phyloP scores from a whole-genome alignment of 2,888 invertebrate genomes.

The Papilio elwesi region DNA sequence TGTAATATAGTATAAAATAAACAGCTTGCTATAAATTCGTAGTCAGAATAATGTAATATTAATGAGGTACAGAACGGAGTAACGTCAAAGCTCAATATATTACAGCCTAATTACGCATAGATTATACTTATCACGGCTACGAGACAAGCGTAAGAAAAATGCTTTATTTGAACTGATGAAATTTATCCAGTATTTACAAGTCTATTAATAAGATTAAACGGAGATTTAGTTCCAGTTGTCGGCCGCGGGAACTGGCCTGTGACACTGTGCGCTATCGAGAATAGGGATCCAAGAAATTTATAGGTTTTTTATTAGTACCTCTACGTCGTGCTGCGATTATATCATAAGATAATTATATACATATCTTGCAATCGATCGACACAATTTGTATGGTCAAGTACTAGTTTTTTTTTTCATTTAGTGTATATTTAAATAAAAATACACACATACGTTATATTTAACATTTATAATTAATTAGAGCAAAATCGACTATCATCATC shows the following conservation, averaged over 20 bases:
- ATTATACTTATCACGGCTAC: conserved; percentile 73
- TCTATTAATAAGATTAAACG: conserved; percentile 72
- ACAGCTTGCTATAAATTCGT: conserved; percentile 58
- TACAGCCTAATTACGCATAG: conserved; percentile 77
- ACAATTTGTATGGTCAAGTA: no score
- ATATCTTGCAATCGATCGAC: background rate
- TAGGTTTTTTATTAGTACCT: conserved; percentile 38
- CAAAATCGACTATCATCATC: no score
- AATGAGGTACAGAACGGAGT: conserved; percentile 65
- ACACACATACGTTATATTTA: no score
- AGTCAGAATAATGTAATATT: conserved; percentile 68
- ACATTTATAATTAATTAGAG: no score
- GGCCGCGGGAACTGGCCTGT: conserved; percentile 43
- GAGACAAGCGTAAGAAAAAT: conserved; percentile 64
- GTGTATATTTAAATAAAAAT: no score
- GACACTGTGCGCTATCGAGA: conserved; percentile 35
- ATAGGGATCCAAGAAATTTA: conserved; percentile 30
- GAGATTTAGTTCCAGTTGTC: conserved; percentile 54
- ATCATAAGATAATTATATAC: conserved; percentile 6
- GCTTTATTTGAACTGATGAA: conserved; percentile 72
- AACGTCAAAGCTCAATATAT: conserved; percentile 74
- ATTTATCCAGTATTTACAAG: conserved; percentile 71
- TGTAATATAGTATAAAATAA: conserved; percentile 54
- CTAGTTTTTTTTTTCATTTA: no score
- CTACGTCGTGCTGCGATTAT: conserved; percentile 17